phyloP scores from a whole-genome alignment of 2,797 vertebrate species.

The Acanthopagrus latus region DNA sequence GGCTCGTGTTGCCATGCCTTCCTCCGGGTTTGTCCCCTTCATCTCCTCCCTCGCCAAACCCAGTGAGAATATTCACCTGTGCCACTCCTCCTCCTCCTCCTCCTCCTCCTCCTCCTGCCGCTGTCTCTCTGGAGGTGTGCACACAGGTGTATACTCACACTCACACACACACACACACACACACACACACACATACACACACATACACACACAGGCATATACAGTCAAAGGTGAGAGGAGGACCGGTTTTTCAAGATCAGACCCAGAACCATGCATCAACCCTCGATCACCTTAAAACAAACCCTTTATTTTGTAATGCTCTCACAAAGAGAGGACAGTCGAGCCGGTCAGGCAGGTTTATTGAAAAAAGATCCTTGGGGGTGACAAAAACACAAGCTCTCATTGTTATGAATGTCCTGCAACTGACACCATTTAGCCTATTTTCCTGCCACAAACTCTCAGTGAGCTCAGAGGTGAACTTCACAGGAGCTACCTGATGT shows the following conservation, averaged over 20 bases:
- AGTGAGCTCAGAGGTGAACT: not conserved
- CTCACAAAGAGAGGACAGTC: not conserved
- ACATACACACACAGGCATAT: slow-evolving; percentile 25
- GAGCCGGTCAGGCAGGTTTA: slow-evolving; percentile 45
- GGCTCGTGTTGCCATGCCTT: slow-evolving; percentile 70
- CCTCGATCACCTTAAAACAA: slow-evolving; percentile 11
- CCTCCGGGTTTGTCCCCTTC: slow-evolving; percentile 54
- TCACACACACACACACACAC: slow-evolving; percentile 37
- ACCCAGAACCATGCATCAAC: not conserved
- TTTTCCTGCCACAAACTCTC: not conserved
- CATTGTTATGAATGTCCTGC: slow-evolving; percentile 24
- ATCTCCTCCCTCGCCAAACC: slow-evolving; percentile 60
- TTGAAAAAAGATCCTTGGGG: not conserved
- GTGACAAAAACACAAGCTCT: slow-evolving; percentile 12
- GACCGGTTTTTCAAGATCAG: slow-evolving; percentile 38
- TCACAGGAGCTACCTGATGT: slow-evolving; percentile 12
- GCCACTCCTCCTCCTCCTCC: slow-evolving; percentile 53
- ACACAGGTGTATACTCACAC: slow-evolving; percentile 49
- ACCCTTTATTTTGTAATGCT: not conserved
- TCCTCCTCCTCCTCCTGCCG: slow-evolving; percentile 10
- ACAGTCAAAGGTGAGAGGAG: not conserved
- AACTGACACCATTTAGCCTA: not conserved
- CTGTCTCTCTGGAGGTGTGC: slow-evolving; percentile 29
- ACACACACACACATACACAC: slow-evolving; percentile 37
- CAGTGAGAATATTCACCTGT: slow-evolving; percentile 72